Evolutionary conservation across 2,797 vertebrate genomes (phyloP).

Genomic region (Oryzias dopingdopingensis): DNA sequence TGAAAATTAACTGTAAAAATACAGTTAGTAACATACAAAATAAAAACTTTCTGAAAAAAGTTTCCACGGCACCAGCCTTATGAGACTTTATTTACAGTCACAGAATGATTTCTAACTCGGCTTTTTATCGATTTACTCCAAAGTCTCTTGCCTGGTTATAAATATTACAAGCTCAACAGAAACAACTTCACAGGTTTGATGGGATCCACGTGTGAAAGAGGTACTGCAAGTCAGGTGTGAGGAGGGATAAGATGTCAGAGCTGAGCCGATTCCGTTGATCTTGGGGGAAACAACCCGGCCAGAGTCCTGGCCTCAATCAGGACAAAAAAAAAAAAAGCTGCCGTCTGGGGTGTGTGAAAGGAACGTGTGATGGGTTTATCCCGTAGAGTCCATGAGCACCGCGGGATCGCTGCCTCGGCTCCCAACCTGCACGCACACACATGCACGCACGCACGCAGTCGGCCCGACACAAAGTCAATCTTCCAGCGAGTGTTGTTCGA

Average conservation of each 20-base stretch:
- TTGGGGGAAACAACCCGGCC: constrained; percentile 35
- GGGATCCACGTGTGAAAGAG: constrained; percentile 22
- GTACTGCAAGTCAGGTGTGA: constrained; percentile 11
- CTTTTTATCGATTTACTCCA: constrained; percentile 27
- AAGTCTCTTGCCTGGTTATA: constrained; percentile 25
- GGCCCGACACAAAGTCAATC: constrained; percentile 54
- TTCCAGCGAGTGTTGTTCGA: constrained; percentile 30
- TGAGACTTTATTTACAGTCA: neutral
- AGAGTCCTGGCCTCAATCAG: constrained; percentile 28
- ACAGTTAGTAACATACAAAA: no score
- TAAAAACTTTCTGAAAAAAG: no score
- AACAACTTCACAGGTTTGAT: constrained; percentile 29
- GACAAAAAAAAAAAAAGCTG: constrained; percentile 14
- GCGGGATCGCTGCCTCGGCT: constrained; percentile 30
- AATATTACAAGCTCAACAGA: constrained; percentile 52
- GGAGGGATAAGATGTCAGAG: constrained; percentile 48
- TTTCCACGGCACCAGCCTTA: no score
- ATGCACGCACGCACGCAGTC: neutral
- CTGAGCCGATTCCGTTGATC: constrained; percentile 41
- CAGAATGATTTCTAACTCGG: constrained; percentile 14
- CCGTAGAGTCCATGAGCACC: constrained; percentile 10
- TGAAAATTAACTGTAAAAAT: no score
- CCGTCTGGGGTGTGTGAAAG: constrained; percentile 23
- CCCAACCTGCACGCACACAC: constrained; percentile 8
- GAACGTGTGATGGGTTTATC: constrained; percentile 45